Base-by-base conservation (phyloP, 2,797 vertebrate species). In the Dryobates pubescens region DNA sequence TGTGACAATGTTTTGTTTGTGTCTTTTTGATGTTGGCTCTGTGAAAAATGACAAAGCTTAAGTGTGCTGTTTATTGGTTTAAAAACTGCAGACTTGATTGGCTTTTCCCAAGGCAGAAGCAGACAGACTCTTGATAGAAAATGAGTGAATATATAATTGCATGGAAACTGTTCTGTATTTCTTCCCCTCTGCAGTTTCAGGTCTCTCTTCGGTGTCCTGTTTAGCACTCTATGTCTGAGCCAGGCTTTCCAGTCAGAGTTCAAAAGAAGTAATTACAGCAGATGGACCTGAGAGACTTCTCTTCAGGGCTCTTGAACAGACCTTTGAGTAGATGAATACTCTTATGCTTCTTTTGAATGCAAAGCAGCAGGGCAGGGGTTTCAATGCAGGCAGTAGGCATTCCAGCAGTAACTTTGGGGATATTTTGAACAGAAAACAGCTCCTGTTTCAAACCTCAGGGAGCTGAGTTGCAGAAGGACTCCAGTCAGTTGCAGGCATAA, bases 371-470 rank as follows among this genome's bases (percentile, higher is more conserved):
- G 10, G 22, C 3, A 54, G 3, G 29, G 27, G 26, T 3, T 89
- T 64, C 0, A 0, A 3, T 34, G 20, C 26, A 34, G 56, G 41
- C 67, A 54, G 49, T 47, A 22, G 70, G n/a, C 6, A 5, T 34
- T 57, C 20, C 17, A 27, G 14, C 58, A 51, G 56, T 16, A 64
- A 24, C 30, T 88, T 19, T 22, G 24, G 13, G 8, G 2, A 72
- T 62, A 29, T 65, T 53, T 30, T 13, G 11, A 38, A 8, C 1
- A 29, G 41, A 58, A 74, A 69, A 9, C 2, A 54, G 8, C 45
- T 86, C 19, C 49, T 71, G 13, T 70, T 89, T 65, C 3, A 8
- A 27, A 2, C 6, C 12, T 4, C 0, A 1, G 1, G 11, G 14
- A 47, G 12, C 36, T 32, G 36, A 51, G 13, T 14, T 82, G 63